phyloP scores from a whole-genome alignment of 2,888 invertebrate species.

The Coecobrya sp. region DNA sequence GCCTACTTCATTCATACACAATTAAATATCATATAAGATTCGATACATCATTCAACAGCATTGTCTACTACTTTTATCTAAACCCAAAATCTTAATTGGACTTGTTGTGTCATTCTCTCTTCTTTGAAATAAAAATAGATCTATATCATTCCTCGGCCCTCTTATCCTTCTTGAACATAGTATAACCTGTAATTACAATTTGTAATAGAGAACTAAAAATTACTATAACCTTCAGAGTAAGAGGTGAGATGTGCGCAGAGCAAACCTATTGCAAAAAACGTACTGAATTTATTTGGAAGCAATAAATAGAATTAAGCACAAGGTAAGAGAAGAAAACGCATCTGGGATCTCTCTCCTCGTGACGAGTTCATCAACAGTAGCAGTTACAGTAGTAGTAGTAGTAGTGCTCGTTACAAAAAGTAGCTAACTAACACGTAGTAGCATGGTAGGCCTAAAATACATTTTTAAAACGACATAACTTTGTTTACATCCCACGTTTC shows the following conservation, averaged over 20 bases:
- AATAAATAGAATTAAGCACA: constrained; percentile 18
- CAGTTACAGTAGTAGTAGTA: not conserved
- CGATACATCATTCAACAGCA: not conserved
- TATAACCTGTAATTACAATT: constrained; percentile 15
- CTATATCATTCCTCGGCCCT: too few species aligned
- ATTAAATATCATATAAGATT: not conserved
- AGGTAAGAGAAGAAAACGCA: not conserved
- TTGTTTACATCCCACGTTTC: constrained; percentile 13
- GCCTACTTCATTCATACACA: not conserved
- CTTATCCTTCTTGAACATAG: too few species aligned
- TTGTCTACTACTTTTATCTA: constrained; percentile 51
- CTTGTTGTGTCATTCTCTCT: constrained; percentile 39
- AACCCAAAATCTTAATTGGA: constrained; percentile 72
- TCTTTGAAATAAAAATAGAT: constrained; percentile 31
- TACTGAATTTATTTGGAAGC: not conserved
- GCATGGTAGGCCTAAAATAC: not conserved
- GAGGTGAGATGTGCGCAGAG: not conserved
- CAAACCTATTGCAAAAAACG: not conserved
- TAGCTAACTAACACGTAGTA: too few species aligned
- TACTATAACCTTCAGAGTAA: not conserved
- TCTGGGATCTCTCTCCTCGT: not conserved
- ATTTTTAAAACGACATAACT: not conserved
- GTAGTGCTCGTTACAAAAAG: too few species aligned
- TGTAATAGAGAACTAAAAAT: too few species aligned
- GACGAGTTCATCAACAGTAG: not conserved